Evolutionary conservation across 2,113 vertebrate genomes (phyloP), one percentile per base, ranked within the genome.

Genomic region (Cromileptes altivelis): DNA sequence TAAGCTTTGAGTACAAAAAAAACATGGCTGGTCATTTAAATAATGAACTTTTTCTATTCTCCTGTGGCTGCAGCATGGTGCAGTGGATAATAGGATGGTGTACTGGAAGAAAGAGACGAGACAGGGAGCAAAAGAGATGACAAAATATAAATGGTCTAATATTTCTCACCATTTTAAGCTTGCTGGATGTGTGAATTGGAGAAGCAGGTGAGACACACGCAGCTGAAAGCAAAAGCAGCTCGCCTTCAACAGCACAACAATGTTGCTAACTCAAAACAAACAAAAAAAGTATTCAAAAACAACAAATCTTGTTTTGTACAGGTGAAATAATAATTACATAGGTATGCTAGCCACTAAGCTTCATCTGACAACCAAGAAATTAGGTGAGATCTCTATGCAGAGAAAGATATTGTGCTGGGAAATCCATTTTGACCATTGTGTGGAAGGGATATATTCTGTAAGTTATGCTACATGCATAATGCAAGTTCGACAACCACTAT

Each of bases 91-190:
- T 17, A 70, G 37, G 37, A 18, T 11, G 25, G 37, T 47, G 78
- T 21, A 23, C n/a, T 68, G 30, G 62, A 75, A 15, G 10, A 53
- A 15, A 63, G 18, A 62, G 47, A 60, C 1, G 0, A 55, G 64
- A 9, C 23, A 25, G 49, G 33, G 58, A 78, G 71, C 18, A 73
- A 19, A 62, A 67, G 25, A 80, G 17, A 83, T 18, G 58, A 42
- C 0, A 82, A 64, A 72, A 53, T 7, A 61, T 57, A 78, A 90
- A 87, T 84, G 72, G 57, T 49, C 61, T 84, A 68, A 52, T 61
- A 75, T 81, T 83, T 81, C 80, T 76, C 53, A 60, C 1, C 52
- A 45, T 23, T 76, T 86, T 4, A 25, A 37, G 45, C 69, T 45
- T 57, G 67, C 40, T 27, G 67, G 55, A 62, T 65, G 47, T 57